Evolutionary conservation across 2,888 invertebrate species (phyloP), one percentile per base, ranked within the genome.

Genomic region (Sphinx pinastri): DNA sequence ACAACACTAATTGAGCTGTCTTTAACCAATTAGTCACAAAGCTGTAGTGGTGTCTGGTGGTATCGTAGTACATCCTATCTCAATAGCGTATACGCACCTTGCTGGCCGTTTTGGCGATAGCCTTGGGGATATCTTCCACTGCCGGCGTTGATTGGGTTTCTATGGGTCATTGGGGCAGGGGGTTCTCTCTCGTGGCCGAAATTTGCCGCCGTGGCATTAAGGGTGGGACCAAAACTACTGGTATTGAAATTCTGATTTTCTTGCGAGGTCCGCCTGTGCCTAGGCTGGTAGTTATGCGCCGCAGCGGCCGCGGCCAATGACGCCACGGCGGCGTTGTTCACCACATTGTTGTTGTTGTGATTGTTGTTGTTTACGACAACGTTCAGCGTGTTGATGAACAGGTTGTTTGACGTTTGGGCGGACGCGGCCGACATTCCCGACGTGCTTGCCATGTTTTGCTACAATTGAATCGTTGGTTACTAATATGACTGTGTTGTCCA

Each of bases 321-420:
- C 2, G 94, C 94, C 14, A 94, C 94, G 68, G 93, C 90, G 73
- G 94, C 93, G 84, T 94, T 92, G 86, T 94, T 94, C 75, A 94
- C 89, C 45, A 94, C 92, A 72, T 94, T 94, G 83, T 94, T 92
- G 88, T 94, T 92, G 86, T 93, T 90, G 81, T 94, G 91, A 79
- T 94, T 92, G 86, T 94, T 92, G 90, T 94, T 94, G 84, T 93
- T 94, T 68, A 92, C 95, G 75, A 94, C 94, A 82, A 93, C 94
- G 81, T 92, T 94, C 69, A 93, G 80, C 75, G 91, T 94, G 89
- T 93, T 94, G 89, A 93, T 94, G 78, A 93, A 92, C 74, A 94
- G 87, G 85, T 90, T 94, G 90, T 94, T 94, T 71, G 94, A 94
- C 68, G 94, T 92, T 72, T 94, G 94, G 74, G 94, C 94, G 69